Conservation (phyloP, 2,888 invertebrate species). For the Caenorhabditis becei region DNA sequence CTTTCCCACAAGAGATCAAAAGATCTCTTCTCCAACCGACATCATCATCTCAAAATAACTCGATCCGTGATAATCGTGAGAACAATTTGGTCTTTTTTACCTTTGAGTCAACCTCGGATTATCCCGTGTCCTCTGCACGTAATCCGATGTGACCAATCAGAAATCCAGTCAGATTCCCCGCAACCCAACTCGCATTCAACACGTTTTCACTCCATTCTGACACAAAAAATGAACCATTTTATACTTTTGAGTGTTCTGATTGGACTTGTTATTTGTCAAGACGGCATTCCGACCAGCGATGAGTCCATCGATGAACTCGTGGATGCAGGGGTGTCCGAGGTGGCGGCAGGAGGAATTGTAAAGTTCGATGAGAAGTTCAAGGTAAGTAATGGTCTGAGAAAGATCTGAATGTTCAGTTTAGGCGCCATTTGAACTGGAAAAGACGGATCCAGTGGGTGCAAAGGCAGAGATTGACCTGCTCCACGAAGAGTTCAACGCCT, state of each 20-base stretch:
- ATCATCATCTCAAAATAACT: neutral
- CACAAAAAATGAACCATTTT: neutral
- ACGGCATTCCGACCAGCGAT: slow-evolving; percentile 20
- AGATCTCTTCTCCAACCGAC: neutral
- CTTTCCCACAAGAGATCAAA: neutral
- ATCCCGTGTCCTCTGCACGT: slow-evolving; percentile 3
- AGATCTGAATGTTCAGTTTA: neutral
- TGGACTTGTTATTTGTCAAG: neutral
- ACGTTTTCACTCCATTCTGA: neutral
- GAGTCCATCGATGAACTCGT: slow-evolving; percentile 41
- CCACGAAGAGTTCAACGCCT: slow-evolving; percentile 36
- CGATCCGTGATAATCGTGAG: neutral
- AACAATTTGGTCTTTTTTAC: neutral
- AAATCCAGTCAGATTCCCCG: neutral
- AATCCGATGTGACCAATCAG: neutral
- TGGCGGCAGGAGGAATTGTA: slow-evolving; percentile 33
- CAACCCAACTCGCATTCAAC: neutral
- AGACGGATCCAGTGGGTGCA: slow-evolving; percentile 27
- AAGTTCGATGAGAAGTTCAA: slow-evolving; percentile 37
- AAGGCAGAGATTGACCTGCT: slow-evolving; percentile 30
- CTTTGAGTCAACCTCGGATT: neutral
- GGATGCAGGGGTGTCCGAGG: slow-evolving; percentile 26
- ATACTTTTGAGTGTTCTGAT: neutral
- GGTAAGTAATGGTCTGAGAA: neutral
- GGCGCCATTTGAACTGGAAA: slow-evolving; percentile 45